Conservation (phyloP, 2,113 vertebrate species). For the Dipodomys spectabilis region DNA sequence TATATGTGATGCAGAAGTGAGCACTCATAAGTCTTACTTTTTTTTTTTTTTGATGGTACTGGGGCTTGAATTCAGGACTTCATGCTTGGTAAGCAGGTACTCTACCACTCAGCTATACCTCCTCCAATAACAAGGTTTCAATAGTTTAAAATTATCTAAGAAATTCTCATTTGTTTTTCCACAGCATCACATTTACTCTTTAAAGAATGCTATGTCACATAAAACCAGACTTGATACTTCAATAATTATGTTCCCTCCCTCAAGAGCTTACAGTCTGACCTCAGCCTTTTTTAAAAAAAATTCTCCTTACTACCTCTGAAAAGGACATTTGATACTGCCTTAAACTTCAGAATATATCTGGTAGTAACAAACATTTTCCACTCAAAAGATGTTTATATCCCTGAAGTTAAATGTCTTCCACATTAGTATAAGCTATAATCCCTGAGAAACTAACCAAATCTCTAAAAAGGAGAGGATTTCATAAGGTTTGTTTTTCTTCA, state of each 20-base stretch:
- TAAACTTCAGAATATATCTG: slow-evolving; percentile 40
- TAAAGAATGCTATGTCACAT: slow-evolving; percentile 13
- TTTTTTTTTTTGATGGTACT: no score
- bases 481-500: neutral
- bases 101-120: no score
- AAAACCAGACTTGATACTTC: slow-evolving; percentile 38
- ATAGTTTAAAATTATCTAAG: slow-evolving; percentile 42
- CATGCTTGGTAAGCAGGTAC: no score
- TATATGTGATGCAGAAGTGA: no score
- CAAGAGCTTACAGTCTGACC: neutral
- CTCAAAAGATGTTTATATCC: slow-evolving; percentile 30
- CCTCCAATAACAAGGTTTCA: neutral
- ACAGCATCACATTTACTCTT: neutral
- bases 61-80: no score
- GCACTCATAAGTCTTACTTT: no score
- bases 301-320: slow-evolving; percentile 11
- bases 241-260: neutral
- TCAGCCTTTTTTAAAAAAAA: neutral
- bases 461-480: slow-evolving; percentile 38
- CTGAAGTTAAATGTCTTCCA: slow-evolving; percentile 44
- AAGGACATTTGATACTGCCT: neutral
- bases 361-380: neutral
- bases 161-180: slow-evolving; percentile 45
- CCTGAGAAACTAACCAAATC: neutral
- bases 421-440: slow-evolving; percentile 22